These are phyloP conservation scores for Chymomyza fuscimana DNA, from an alignment of 2,888 invertebrate genomes.

Conservation along the genomic window DNA sequence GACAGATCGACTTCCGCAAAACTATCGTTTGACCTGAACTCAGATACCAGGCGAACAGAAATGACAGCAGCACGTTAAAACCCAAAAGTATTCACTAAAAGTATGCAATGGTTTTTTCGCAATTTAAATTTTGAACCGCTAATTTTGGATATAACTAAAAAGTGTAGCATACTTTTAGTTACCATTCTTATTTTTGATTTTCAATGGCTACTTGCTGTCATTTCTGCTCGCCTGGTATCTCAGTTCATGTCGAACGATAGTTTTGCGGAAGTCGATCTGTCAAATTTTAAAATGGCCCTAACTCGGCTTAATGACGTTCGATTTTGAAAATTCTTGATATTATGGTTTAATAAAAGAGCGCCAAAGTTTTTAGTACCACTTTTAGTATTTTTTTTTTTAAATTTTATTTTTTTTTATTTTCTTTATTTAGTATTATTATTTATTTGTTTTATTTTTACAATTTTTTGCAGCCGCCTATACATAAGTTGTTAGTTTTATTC, in stretches of 20 bases:
- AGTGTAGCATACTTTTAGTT: not conserved
- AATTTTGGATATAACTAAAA: not conserved
- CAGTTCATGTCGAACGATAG: too few species aligned
- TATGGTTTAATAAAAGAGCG: not conserved
- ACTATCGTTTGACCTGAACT: slow-evolving; percentile 5
- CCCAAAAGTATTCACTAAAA: not conserved
- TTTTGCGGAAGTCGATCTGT: not conserved
- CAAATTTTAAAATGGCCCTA: not conserved
- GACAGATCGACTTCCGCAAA: not conserved
- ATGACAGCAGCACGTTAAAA: not conserved
- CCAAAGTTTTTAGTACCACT: not conserved
- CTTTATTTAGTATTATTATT: too few species aligned
- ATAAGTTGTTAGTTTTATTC: too few species aligned
- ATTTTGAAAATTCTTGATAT: not conserved
- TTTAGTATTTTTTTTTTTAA: not conserved
- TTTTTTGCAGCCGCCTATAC: too few species aligned
- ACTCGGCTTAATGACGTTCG: not conserved
- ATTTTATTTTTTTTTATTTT: not conserved
- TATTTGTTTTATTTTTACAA: too few species aligned
- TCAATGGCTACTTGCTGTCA: too few species aligned
- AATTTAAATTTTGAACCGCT: slow-evolving; percentile 5
- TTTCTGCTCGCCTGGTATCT: too few species aligned
- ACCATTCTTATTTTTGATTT: not conserved
- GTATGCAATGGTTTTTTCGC: slow-evolving; percentile 1
- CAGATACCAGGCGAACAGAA: slow-evolving; percentile 19